These are phyloP conservation scores for Argyra leucocephala DNA, from an alignment of 2,888 invertebrate genomes.

Conservation along the genomic window DNA sequence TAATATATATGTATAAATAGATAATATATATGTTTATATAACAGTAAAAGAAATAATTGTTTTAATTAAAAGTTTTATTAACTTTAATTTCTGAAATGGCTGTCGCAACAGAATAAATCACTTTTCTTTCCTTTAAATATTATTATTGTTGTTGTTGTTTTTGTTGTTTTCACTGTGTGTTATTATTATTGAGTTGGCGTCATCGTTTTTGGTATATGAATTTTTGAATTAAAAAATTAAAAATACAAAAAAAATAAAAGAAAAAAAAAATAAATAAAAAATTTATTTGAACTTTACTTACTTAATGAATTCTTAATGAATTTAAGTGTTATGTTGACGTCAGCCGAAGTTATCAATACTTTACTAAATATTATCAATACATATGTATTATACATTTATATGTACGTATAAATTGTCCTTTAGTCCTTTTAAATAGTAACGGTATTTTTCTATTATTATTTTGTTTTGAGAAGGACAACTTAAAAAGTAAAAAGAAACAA, in stretches of 20 bases:
- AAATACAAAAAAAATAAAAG: neutral
- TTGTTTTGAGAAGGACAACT: constrained; percentile 1
- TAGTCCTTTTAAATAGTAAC: neutral
- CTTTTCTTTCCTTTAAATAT: neutral
- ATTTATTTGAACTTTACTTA: neutral
- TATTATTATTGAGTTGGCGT: too few species aligned
- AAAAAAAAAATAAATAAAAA: neutral
- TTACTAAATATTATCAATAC: neutral
- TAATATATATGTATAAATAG: neutral
- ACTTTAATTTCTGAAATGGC: neutral
- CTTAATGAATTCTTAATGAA: constrained; percentile 1
- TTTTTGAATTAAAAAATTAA: constrained; percentile 1
- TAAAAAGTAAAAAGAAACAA: too few species aligned
- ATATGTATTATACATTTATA: too few species aligned
- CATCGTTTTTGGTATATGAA: neutral
- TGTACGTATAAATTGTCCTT: too few species aligned
- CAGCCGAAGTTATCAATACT: neutral
- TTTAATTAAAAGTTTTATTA: constrained; percentile 4
- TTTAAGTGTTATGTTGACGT: constrained; percentile 3
- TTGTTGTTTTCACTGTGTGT: neutral
- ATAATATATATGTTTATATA: neutral
- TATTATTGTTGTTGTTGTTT: too few species aligned
- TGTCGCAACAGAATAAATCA: neutral
- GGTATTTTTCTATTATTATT: too few species aligned
- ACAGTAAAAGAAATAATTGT: neutral